These are phyloP conservation scores for Trachelus tabidus DNA, from an alignment of 2,888 invertebrate species.

Conservation along the genomic window DNA sequence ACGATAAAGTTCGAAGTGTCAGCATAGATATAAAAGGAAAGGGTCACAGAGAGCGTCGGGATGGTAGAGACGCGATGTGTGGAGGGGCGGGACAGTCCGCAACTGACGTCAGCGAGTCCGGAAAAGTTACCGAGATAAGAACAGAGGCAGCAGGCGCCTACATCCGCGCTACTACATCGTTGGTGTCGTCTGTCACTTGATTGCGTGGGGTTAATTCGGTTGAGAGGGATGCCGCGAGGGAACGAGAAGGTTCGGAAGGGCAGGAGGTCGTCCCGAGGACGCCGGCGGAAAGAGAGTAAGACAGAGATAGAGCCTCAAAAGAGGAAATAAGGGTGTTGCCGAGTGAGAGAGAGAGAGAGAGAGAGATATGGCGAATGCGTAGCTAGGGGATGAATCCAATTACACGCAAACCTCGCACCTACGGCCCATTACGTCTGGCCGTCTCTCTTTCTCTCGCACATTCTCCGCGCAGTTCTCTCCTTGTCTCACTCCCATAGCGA, in stretches of 20 bases:
- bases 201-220: constrained; percentile 46
- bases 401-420: constrained; percentile 58
- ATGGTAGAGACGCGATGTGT: constrained; percentile 4
- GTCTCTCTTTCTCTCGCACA: constrained; percentile 20
- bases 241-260: constrained; percentile 7
- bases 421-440: constrained; percentile 52
- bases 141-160: constrained; percentile 19
- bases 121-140: constrained; percentile 52
- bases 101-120: constrained; percentile 43
- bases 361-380: constrained; percentile 28
- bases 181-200: constrained; percentile 40
- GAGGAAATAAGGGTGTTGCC: constrained; percentile 21
- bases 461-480: background rate
- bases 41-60: background rate
- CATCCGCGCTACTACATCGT: constrained; percentile 20
- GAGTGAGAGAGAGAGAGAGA: background rate
- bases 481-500: background rate
- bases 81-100: background rate
- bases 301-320: constrained; percentile 15
- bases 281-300: constrained; percentile 29
- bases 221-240: constrained; percentile 28
- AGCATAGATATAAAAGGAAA: background rate
- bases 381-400: constrained; percentile 58
- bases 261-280: constrained; percentile 8
- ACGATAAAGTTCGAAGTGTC: background rate